Conservation (phyloP, 2,797 vertebrate species). For the Pteronotus mesoamericanus region DNA sequence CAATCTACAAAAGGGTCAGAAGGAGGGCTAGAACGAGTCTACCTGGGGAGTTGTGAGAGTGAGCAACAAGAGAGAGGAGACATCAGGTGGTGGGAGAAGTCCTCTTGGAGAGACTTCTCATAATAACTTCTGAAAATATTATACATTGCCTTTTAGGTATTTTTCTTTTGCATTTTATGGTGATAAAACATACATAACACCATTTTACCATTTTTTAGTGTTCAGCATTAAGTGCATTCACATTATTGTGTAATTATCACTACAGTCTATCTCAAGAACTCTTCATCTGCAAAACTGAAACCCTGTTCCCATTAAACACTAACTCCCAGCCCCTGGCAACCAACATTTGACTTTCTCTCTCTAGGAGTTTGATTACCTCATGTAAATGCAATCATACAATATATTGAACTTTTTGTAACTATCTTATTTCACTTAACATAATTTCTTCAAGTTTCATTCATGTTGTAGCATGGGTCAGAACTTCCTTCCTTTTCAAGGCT, state of each 20-base stretch:
- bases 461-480: neutral
- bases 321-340: neutral
- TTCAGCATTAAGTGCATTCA: neutral
- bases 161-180: neutral
- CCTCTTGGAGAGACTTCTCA: neutral
- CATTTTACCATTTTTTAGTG: neutral
- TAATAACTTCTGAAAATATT: neutral
- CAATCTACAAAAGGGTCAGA: neutral
- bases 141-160: neutral
- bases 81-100: neutral
- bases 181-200: neutral
- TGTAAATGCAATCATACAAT: neutral
- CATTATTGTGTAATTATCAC: neutral
- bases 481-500: neutral
- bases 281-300: neutral
- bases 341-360: neutral
- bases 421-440: neutral
- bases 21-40: too few relatives aligned
- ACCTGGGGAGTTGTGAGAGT: neutral
- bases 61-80: neutral
- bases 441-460: neutral
- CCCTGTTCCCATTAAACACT: neutral
- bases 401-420: neutral
- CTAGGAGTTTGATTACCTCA: neutral
- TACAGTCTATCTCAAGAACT: neutral